phyloP scores from a whole-genome alignment of 1,140 invertebrate species.

The Apis dorsata region DNA sequence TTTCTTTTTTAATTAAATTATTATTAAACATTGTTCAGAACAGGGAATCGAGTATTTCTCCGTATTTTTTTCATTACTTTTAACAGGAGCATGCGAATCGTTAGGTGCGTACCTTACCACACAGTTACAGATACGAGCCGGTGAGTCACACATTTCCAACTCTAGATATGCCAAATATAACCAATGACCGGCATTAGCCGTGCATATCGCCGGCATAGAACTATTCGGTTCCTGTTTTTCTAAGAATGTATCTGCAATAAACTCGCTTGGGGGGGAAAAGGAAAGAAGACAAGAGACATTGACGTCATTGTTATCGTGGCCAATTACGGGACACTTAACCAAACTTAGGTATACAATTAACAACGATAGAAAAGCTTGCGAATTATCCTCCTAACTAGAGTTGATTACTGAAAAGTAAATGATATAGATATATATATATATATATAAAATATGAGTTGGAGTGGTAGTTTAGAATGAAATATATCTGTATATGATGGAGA shows the following conservation, averaged over 20 bases:
- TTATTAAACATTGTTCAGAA: too few species aligned
- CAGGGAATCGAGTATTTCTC: too few species aligned
- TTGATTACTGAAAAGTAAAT: background rate
- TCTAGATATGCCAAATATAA: conserved; percentile 50
- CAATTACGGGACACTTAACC: conserved; percentile 19
- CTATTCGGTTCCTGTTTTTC: conserved; percentile 28
- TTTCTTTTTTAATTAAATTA: too few species aligned
- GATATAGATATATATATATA: too few species aligned
- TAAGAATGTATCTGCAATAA: conserved; percentile 28
- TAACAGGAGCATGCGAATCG: background rate
- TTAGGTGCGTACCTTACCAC: background rate
- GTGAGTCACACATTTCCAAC: conserved; percentile 39
- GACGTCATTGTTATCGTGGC: conserved; percentile 11
- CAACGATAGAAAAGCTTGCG: background rate
- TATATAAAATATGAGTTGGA: too few species aligned
- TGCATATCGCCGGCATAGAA: conserved; percentile 13
- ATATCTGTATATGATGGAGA: too few species aligned
- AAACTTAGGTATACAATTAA: conserved; percentile 4
- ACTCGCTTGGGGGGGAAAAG: too few species aligned
- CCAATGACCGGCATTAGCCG: conserved; percentile 36
- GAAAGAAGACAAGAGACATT: background rate
- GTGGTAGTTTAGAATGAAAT: too few species aligned
- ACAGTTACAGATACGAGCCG: conserved; percentile 39
- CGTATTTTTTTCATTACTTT: background rate
- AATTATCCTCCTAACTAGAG: conserved; percentile 9